Conservation (phyloP, 2,797 vertebrate genomes). For the Rhabdomys pumilio region DNA sequence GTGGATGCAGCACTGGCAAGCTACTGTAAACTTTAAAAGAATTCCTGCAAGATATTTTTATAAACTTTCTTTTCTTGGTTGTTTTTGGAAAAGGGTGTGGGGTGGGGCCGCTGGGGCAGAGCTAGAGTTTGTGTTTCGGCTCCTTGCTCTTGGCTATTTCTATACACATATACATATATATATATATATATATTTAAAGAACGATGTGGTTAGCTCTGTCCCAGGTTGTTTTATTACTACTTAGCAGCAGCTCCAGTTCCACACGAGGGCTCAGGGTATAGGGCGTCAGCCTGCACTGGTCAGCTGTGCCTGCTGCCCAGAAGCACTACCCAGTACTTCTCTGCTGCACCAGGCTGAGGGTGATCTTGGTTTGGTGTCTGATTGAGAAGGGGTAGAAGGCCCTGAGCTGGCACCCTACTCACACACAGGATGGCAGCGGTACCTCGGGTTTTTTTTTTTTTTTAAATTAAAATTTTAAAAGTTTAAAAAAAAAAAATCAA, state of each 20-base stretch:
- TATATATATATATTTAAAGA: slow-evolving; percentile 91
- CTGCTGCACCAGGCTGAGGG: not conserved
- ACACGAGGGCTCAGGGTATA: slow-evolving; percentile 79
- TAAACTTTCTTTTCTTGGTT: slow-evolving; percentile 88
- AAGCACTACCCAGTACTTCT: not conserved
- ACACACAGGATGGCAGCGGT: slow-evolving; percentile 77
- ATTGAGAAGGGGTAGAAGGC: not conserved
- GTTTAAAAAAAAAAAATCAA: not conserved
- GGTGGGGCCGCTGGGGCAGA: slow-evolving; percentile 85
- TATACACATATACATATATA: slow-evolving; percentile 85
- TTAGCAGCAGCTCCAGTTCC: slow-evolving; percentile 89
- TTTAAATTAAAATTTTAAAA: slow-evolving; percentile 88
- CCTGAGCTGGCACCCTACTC: not conserved
- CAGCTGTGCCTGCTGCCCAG: not conserved
- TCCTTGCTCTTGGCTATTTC: slow-evolving; percentile 94
- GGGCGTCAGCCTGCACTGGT: not conserved
- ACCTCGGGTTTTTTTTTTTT: slow-evolving; percentile 86
- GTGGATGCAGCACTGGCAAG: slow-evolving; percentile 85
- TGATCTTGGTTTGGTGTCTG: slow-evolving; percentile 1
- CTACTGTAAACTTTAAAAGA: slow-evolving; percentile 92
- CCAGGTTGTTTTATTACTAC: slow-evolving; percentile 92
- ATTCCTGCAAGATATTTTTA: slow-evolving; percentile 93
- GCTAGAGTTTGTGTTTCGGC: slow-evolving; percentile 90
- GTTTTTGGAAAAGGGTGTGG: slow-evolving; percentile 86
- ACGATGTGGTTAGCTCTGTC: slow-evolving; percentile 92